Conservation (phyloP, 92 coral and sea anemone genomes). For the Hydrozoanthus gracilis region DNA sequence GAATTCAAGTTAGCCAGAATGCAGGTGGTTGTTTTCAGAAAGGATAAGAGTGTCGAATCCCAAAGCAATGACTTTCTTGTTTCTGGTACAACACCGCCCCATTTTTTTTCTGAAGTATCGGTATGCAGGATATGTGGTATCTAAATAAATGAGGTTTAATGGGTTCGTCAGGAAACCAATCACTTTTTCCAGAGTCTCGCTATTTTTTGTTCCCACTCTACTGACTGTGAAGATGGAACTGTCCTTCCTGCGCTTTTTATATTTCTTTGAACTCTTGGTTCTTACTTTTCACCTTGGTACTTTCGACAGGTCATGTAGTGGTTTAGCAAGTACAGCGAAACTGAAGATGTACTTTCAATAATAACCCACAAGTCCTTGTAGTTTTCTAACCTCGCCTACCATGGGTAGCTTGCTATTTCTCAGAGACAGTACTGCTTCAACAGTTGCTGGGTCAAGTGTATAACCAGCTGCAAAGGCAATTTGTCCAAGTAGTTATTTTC, state of each 20-base stretch:
- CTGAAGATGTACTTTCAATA: neutral
- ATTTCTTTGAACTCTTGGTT: neutral
- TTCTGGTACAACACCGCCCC: neutral
- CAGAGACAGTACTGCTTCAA: neutral
- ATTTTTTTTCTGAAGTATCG: neutral
- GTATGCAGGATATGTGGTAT: neutral
- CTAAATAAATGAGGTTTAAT: neutral
- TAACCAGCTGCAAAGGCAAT: neutral
- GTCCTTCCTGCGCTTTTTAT: neutral
- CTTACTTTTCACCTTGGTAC: neutral
- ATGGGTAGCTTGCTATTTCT: neutral
- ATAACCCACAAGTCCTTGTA: neutral
- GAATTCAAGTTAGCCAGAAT: neutral
- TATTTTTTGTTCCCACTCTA: neutral
- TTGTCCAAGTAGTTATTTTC: neutral
- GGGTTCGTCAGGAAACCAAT: neutral
- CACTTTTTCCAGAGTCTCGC: neutral
- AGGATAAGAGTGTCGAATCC: neutral
- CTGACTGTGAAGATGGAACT: conserved; percentile 2
- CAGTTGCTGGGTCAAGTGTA: neutral
- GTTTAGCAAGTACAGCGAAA: neutral
- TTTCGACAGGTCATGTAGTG: neutral
- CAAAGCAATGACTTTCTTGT: conserved; percentile 3
- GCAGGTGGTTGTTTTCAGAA: neutral
- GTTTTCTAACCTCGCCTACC: conserved; percentile 1